Percentiles rank a stretch among this genome's conserved stretches.
Evolutionary conservation across 2,888 invertebrate genomes (phyloP).

Genomic region (Barypeithes pellucidus): DNA sequence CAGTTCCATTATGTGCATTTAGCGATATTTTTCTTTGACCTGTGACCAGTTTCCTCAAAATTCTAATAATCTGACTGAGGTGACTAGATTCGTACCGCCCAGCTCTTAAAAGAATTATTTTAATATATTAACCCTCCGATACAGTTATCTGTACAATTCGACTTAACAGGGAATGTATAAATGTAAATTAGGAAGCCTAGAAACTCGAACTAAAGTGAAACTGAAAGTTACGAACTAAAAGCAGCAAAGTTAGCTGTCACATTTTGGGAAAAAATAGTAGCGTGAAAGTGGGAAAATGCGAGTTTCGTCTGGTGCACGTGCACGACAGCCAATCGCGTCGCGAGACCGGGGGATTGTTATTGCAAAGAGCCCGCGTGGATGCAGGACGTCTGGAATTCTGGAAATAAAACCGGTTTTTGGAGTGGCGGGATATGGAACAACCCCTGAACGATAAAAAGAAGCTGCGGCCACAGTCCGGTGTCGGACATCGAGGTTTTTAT

Average conservation of each 20-base stretch:
- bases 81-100: too few relatives aligned
- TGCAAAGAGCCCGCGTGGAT: slow-evolving; percentile 61
- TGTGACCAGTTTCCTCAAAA: too few relatives aligned
- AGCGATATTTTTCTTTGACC: too few relatives aligned
- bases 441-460: slow-evolving; percentile 15
- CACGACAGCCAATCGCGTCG: slow-evolving; percentile 57
- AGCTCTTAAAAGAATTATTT: too few relatives aligned
- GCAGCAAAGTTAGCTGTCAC: slow-evolving; percentile 25
- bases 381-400: slow-evolving; percentile 53
- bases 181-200: slow-evolving; percentile 11
- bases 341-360: slow-evolving; percentile 59
- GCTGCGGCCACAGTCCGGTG: slow-evolving; percentile 12
- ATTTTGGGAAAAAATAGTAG: slow-evolving; percentile 20
- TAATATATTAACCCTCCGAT: not conserved
- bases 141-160: not conserved
- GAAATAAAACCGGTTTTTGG: slow-evolving; percentile 39
- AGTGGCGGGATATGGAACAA: slow-evolving; percentile 11
- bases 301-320: slow-evolving; percentile 56
- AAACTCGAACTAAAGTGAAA: slow-evolving; percentile 24
- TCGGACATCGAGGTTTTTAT: slow-evolving; percentile 15
- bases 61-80: too few relatives aligned
- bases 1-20: too few relatives aligned
- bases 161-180: not conserved
- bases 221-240: slow-evolving; percentile 20
- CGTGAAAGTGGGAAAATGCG: slow-evolving; percentile 19